Base-by-base conservation (phyloP, 2,888 invertebrate species). In the Polyommatus icarus region DNA sequence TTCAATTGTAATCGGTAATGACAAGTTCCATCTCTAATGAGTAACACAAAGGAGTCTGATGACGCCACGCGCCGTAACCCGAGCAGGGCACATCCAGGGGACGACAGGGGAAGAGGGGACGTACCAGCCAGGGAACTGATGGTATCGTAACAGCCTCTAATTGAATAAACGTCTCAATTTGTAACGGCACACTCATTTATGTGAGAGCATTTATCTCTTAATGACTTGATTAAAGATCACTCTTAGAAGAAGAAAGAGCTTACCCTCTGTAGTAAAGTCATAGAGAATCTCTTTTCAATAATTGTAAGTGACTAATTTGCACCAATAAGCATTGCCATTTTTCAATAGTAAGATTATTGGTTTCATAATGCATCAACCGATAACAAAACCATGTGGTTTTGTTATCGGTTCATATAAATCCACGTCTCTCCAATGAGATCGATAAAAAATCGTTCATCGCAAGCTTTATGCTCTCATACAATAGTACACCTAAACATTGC, bases 11-110 rank as follows among this genome's bases (percentile, higher is more conserved):
- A 75, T 75, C 75, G 75, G 75, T 75, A 75, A 76, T 76, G 54
- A 24, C 77, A 77, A 59, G 71, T 32, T 71, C 77, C 32, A 46
- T 24, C 71, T n/a, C 57, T 54, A 72, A 77, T 77, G 71, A 71
- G 71, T 20, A n/a, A 80, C 80, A 89, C 90, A 90, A 90, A 87
- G 83, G 87, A 82, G 79, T n/a, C 83, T 89, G 87, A 90, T 89
- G 85, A 88, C 81, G 82, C 67, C 90, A 87, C 89, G 90, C 78
- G 86, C 67, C 61, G 77, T 75, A 78, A 78, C 78, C 29, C 29
- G 67, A 67, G 67, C 29, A 29, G 67, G 29, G 67, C 6, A 67
- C 67, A 15, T 12, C 67, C 67, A 67, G 67, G 67, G 67, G 29
- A 67, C 67, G 15, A 24, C 61, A 24, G 61, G 61, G 61, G 61